phyloP scores from a whole-genome alignment of 2,888 invertebrate genomes.

The Ctenicera cuprea region DNA sequence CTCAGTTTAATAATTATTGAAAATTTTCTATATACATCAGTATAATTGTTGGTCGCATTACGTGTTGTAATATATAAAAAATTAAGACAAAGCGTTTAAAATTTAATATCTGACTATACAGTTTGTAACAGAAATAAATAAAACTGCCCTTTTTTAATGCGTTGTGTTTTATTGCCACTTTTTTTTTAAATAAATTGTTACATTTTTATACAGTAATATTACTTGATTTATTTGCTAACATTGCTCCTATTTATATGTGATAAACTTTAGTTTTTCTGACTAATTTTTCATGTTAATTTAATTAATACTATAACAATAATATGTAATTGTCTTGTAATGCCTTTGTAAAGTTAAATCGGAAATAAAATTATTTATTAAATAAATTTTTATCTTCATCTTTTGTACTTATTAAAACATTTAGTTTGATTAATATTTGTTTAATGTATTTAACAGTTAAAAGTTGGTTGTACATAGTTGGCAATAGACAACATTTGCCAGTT shows the following conservation, averaged over 20 bases:
- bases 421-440: too few relatives aligned
- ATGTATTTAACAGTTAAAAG: too few relatives aligned
- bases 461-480: too few relatives aligned
- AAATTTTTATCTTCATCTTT: neutral
- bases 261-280: constrained; percentile 27
- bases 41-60: constrained; percentile 8
- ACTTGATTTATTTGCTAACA: constrained; percentile 18
- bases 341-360: constrained; percentile 45
- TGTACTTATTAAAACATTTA: too few relatives aligned
- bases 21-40: neutral
- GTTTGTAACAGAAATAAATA: constrained; percentile 21
- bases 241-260: constrained; percentile 36
- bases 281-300: constrained; percentile 34
- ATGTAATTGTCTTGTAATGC: constrained; percentile 23
- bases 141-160: constrained; percentile 28
- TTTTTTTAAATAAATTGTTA: constrained; percentile 3
- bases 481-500: too few relatives aligned
- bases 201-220: constrained; percentile 2
- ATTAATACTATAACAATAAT: constrained; percentile 26
- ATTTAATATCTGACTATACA: neutral
- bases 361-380: constrained; percentile 46
- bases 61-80: constrained; percentile 9
- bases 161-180: constrained; percentile 19
- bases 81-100: neutral
- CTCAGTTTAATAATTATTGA: neutral